Base-by-base conservation (phyloP, 2,113 vertebrate genomes). In the Passer domesticus region DNA sequence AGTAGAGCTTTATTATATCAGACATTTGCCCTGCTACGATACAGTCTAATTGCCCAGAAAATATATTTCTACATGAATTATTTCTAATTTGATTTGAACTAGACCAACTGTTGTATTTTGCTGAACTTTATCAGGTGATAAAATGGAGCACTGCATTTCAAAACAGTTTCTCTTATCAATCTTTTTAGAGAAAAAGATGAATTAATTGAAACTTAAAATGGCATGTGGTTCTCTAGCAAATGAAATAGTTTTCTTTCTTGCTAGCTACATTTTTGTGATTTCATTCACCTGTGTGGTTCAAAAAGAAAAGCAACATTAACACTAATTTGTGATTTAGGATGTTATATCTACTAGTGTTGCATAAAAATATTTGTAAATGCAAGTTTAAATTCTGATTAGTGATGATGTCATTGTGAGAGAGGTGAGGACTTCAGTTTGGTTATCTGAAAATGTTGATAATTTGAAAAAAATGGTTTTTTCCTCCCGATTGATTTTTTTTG, bases 21-120 rank as follows among this genome's bases (percentile, higher is more conserved):
- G 98, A 98, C 98, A 98, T 98, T 98, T 98, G 98, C 98, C 98
- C 98, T 98, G 97, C 97, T 97, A 97, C 35, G 94, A 97, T 98
- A 98, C 97, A 98, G 98, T 99, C 99, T 99, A 99, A 99, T 99
- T 99, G 99, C 98, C 98, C 98, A 99, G 98, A 99, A 99, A 99
- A 99, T 99, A 98, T 98, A 98, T 98, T 99, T 99, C 99, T 99
- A 98, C 96, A 95, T 97, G 97, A 98, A 98, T 98, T 98, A 99
- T 99, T 98, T 98, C 98, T 99, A 98, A 99, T 99, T 99, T 99
- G 98, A 99, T 98, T 99, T 98, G 98, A 99, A 99, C 98, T 98
- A 98, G 98, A 98, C 98, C 98, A 99, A 99, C 99, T 99, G 99
- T 99, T 99, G 95, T 98, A 95, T 98, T 98, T 97, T 97, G 84